These are phyloP conservation scores for Drepana falcataria DNA, from an alignment of 2,888 invertebrate species.

Conservation along the genomic window DNA sequence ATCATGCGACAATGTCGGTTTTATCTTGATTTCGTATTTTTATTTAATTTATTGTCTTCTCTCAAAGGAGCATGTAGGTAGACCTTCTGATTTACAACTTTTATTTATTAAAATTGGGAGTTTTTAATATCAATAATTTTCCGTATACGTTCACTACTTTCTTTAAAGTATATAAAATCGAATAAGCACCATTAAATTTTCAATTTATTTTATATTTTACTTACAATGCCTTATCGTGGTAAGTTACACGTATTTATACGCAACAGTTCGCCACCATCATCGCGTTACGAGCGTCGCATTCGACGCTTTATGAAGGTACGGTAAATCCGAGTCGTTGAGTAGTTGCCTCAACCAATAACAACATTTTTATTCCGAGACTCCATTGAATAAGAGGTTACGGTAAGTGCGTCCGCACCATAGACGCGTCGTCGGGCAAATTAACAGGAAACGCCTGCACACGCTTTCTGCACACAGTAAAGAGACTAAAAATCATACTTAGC, in stretches of 20 bases:
- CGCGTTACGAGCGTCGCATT: not conserved
- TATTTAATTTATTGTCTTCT: constrained; percentile 42
- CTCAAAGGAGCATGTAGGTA: constrained; percentile 25
- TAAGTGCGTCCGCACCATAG: constrained; percentile 40
- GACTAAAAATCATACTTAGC: constrained; percentile 61
- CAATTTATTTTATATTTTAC: not conserved
- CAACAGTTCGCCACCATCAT: not conserved
- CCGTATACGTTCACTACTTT: not conserved
- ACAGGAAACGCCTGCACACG: constrained; percentile 64
- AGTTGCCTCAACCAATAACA: constrained; percentile 20
- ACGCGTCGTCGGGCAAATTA: constrained; percentile 60
- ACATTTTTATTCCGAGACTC: constrained; percentile 38
- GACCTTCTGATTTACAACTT: constrained; percentile 26
- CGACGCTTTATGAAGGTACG: not conserved
- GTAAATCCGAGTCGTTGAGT: not conserved
- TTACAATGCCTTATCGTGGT: not conserved
- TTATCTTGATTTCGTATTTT: constrained; percentile 61
- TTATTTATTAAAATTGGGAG: not conserved
- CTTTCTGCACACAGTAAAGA: constrained; percentile 72
- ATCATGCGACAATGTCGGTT: constrained; percentile 75
- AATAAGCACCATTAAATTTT: not conserved
- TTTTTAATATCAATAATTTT: not conserved
- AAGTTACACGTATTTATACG: not conserved
- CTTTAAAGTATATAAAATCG: not conserved
- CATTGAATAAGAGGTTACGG: constrained; percentile 48